Percentiles rank a stretch among this genome's conserved stretches.
Evolutionary conservation across 2,888 invertebrate genomes (phyloP).

Genomic region (Archips crataeganus): DNA sequence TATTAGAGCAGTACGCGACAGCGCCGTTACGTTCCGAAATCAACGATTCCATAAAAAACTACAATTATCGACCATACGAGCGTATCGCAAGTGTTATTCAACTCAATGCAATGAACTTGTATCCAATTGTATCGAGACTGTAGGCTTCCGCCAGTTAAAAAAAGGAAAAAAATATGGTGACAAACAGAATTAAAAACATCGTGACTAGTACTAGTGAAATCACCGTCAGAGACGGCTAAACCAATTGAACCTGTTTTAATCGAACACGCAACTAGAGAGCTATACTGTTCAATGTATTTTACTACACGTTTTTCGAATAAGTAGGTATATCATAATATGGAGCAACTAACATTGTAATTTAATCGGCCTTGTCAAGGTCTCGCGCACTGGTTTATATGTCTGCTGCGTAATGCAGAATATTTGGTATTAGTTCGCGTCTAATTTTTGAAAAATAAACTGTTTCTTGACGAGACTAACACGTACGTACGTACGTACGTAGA

Average conservation of each 20-base stretch:
- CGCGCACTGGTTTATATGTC: conserved; percentile 5
- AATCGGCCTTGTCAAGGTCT: conserved; percentile 30
- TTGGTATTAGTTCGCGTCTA: background rate
- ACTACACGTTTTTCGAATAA: conserved; percentile 12
- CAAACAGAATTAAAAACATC: conserved; percentile 34
- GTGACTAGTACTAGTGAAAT: conserved; percentile 40
- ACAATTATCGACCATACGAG: conserved; percentile 34
- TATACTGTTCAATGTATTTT: conserved; percentile 17
- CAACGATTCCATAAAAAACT: conserved; percentile 20
- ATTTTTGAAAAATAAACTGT: background rate
- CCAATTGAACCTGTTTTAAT: conserved; percentile 31
- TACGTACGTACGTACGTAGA: too few species aligned
- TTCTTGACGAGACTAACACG: background rate
- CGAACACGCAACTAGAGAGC: conserved; percentile 24
- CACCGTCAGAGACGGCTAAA: conserved; percentile 22
- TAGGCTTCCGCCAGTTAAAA: conserved; percentile 36
- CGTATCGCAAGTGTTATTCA: conserved; percentile 36
- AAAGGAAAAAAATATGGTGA: conserved; percentile 25
- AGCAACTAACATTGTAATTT: conserved; percentile 7
- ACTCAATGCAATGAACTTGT: conserved; percentile 30
- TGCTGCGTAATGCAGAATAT: conserved; percentile 11
- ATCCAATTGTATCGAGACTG: conserved; percentile 40
- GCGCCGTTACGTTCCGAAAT: conserved; percentile 1
- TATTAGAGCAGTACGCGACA: conserved; percentile 31
- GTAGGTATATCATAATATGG: conserved; percentile 14